These are phyloP conservation scores for Philonicus albiceps DNA, from an alignment of 2,888 invertebrate species.

Conservation along the genomic window DNA sequence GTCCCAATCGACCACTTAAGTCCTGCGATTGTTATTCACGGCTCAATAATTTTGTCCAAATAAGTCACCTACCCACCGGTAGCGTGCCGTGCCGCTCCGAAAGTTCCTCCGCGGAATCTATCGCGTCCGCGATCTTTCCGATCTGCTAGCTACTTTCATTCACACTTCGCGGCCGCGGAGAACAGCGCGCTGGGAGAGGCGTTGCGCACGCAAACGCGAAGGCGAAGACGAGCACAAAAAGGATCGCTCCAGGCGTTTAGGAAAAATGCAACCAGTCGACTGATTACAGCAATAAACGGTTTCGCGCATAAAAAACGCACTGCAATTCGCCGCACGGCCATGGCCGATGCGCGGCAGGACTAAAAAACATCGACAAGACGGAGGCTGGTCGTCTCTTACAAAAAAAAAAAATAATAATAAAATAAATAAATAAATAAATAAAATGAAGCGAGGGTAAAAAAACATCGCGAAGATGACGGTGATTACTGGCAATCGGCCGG, in stretches of 20 bases:
- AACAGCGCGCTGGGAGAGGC: background rate
- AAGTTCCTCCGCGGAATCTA: background rate
- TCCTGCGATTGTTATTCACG: background rate
- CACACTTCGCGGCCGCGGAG: conserved; percentile 17
- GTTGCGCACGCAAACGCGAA: conserved; percentile 10
- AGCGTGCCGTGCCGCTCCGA: background rate
- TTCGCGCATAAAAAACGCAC: conserved; percentile 41
- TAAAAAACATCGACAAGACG: conserved; percentile 7
- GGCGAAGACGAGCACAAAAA: background rate
- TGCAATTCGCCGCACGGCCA: conserved; percentile 23
- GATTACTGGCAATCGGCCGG: conserved; percentile 47
- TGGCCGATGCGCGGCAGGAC: background rate
- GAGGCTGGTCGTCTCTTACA: background rate
- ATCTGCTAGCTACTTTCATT: conserved; percentile 35
- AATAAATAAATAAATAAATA: too few species aligned
- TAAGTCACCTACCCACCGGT: background rate
- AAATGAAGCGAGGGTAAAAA: conserved; percentile 29
- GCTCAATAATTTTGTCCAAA: background rate
- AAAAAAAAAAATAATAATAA: too few species aligned
- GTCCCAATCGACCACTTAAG: background rate
- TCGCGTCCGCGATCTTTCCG: conserved; percentile 18
- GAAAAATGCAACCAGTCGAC: conserved; percentile 34
- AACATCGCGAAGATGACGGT: conserved; percentile 45
- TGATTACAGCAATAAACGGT: conserved; percentile 49
- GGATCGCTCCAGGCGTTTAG: conserved; percentile 13